Evolutionary conservation across 1,140 invertebrate genomes (phyloP).

Genomic region (Medauroidea extradentata): DNA sequence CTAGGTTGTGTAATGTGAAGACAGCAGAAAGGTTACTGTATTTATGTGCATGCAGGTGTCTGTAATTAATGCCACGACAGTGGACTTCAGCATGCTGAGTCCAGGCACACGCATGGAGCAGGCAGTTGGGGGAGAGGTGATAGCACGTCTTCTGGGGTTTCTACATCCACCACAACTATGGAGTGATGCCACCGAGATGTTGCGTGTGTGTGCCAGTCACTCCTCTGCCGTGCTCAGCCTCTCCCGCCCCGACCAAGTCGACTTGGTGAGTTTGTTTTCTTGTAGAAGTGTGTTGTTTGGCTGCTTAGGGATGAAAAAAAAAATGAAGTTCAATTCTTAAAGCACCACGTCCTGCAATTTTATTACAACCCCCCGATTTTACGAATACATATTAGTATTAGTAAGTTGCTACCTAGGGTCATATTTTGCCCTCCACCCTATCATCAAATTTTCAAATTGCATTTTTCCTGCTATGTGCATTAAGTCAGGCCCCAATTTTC

Average conservation of each 20-base stretch:
- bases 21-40: too few relatives aligned
- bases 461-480: too few relatives aligned
- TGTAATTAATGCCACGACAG: conserved; percentile 78
- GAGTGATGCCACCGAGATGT: conserved; percentile 59
- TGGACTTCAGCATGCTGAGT: conserved; percentile 55
- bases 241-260: background rate
- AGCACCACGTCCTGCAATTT: too few relatives aligned
- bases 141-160: conserved; percentile 72
- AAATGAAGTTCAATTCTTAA: too few relatives aligned
- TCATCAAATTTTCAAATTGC: too few relatives aligned
- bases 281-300: conserved; percentile 16
- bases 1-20: too few relatives aligned
- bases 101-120: conserved; percentile 55
- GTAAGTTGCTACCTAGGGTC: too few relatives aligned
- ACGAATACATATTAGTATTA: too few relatives aligned
- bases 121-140: conserved; percentile 62
- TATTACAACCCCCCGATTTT: too few relatives aligned
- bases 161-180: conserved; percentile 68
- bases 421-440: too few relatives aligned
- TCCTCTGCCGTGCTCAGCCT: conserved; percentile 45
- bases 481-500: too few relatives aligned
- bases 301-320: too few relatives aligned
- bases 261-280: background rate
- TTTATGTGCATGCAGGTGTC: conserved; percentile 41
- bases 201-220: conserved; percentile 69